Evolutionary conservation across 2,797 vertebrate species (phyloP).

Genomic region (Cyclura pinguis): DNA sequence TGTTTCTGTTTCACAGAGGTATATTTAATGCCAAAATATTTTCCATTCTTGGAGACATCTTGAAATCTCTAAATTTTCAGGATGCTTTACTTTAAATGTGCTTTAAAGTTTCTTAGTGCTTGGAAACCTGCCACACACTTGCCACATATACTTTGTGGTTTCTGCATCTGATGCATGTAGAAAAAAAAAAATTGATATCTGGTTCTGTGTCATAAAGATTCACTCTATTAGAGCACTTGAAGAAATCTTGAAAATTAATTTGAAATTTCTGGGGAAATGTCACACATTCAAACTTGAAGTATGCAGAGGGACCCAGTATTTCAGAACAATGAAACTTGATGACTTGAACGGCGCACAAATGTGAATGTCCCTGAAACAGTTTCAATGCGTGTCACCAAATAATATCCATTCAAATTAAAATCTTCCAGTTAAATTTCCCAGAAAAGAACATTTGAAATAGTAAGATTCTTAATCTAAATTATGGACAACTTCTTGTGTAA

Average conservation of each 20-base stretch:
- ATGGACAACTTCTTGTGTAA: not conserved
- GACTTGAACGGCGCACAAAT: not conserved
- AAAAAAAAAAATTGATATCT: slow-evolving; percentile 70
- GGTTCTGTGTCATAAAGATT: slow-evolving; percentile 62
- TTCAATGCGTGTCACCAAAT: not conserved
- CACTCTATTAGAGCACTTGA: slow-evolving; percentile 41
- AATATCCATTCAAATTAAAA: slow-evolving; percentile 13
- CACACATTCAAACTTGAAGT: slow-evolving; percentile 15
- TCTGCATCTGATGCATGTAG: slow-evolving; percentile 75
- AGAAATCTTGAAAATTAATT: slow-evolving; percentile 47
- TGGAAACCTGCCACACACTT: slow-evolving; percentile 60
- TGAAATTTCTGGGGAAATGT: slow-evolving; percentile 25
- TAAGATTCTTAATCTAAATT: slow-evolving; percentile 14
- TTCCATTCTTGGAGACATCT: not conserved
- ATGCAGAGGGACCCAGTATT: slow-evolving; percentile 38
- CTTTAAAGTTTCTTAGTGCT: slow-evolving; percentile 52
- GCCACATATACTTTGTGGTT: slow-evolving; percentile 75
- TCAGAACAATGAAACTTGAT: not conserved
- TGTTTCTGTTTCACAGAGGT: slow-evolving; percentile 23
- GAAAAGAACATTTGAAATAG: not conserved
- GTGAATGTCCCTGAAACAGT: not conserved
- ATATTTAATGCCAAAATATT: slow-evolving; percentile 34
- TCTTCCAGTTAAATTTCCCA: rapidly evolving
- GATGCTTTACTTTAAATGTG: slow-evolving; percentile 23
- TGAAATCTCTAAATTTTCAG: slow-evolving; percentile 12